Base-by-base conservation (phyloP, 30 jellyfish, hydroid and myxozoan species). In the Aurelia sp. region DNA sequence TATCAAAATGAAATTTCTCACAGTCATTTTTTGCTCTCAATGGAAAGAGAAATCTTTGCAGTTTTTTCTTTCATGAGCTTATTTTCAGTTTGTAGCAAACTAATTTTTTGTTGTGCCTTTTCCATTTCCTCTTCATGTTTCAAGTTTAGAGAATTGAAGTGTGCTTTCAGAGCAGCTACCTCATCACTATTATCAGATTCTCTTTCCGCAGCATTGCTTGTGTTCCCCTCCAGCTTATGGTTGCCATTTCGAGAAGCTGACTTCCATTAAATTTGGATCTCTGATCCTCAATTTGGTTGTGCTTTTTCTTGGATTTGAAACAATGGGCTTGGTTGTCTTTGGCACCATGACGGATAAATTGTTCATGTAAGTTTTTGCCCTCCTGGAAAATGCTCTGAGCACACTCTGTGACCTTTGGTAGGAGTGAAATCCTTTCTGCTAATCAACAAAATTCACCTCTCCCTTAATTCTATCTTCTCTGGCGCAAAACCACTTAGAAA, bases 361-460 rank as follows among this genome's bases (percentile, higher is more conserved):
- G 78, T 44, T 75, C 87, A 75, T 44, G 33, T 75, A 75, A 48
- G 87, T 58, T 75, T 75, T 75, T 50, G 47, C 20, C 87, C 87
- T 22, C 81, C 87, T 22, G 82, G 76, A 47, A 75, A 75, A 75
- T 47, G 87, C 52, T 38, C 87, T 22, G 80, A 75, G 87, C 80
- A 75, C 17, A 41, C 85, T n/a, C 87, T n/a, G 52, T 75, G 87
- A 52, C 58, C 52, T 16, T 38, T 55, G 51, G 13, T 48, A 75
- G 87, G 80, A 18, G 63, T 12, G 63, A 75, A 75, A 21, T 57
- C 22, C 19, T 57, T 57, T 57, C 67, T 57, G 67, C 67, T 57
- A 8, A 57, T 57, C 8, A 57, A 19, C 0, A 19, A 22, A 22
- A 22, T 50, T 15, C 53, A 38, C 48, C 68, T 5, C 63, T 27